Evolutionary conservation across 92 coral and sea anemone species (phyloP), one percentile per base, ranked within the genome.

Genomic region (Pocillopora meandrina): DNA sequence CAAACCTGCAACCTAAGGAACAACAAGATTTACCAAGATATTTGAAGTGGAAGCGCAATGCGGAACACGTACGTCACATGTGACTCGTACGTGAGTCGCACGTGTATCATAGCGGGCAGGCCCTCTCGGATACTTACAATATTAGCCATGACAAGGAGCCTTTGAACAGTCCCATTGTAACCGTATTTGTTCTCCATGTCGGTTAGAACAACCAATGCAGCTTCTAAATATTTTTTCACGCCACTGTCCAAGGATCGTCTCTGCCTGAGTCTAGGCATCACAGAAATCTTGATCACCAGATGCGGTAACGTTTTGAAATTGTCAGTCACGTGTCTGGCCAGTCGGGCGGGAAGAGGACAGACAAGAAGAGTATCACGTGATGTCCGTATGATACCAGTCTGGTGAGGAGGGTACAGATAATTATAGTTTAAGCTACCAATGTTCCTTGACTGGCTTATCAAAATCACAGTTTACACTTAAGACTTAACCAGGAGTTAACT

Each of bases 261-360:
- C 78, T 69, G 57, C 21, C 77, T 42, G 60, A 4, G 23, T 47
- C 61, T 14, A 18, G 18, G 47, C 23, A 26, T 15, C 52, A 23
- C 3, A 55, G 77, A 72, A 12, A 59, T 57, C 49, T 15, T 59
- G n/a, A 36, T 18, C 20, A 87, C 68, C 52, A 95, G 62, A 65
- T 95, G 98, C n/a, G 98, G 94, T 9, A 78, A 76, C 49, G 74
- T 80, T 17, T 83, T 89, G 47, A 69, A 86, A 20, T 23, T 68
- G 26, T 63, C 80, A 47, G 72, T 82, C 77, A 88, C 74, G 65
- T 70, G 86, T 89, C 90, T 90, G 42, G 91, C 90, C 72, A 95
- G 92, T 75, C 88, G 98, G 0, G 86, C 86, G 10, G 98, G 91
- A 3, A 95, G 85, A 34, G 98, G 98, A 63, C 90, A 88, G 59